A percentile compares a stretch with the other conserved stretches of the same genome.
phyloP scores from a whole-genome alignment of 2,888 invertebrate species.

The Lamproptera curius region DNA sequence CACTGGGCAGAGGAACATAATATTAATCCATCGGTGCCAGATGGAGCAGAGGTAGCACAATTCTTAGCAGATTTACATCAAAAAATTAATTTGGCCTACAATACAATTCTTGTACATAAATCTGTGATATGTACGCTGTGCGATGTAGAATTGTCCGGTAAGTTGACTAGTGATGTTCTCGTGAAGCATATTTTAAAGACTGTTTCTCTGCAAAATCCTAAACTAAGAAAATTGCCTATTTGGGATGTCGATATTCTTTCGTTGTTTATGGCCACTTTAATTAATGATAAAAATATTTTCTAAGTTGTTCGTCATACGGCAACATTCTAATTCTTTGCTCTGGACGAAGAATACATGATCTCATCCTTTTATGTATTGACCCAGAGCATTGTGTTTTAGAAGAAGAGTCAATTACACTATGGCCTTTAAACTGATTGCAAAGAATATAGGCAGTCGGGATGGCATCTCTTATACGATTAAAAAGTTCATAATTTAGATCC shows the following conservation, averaged over 20 bases:
- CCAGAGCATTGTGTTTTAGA: background rate
- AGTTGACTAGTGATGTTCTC: background rate
- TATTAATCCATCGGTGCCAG: no score
- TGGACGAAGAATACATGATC: background rate
- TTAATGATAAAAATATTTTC: background rate
- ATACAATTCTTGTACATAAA: background rate
- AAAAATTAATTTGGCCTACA: no score
- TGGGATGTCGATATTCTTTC: background rate
- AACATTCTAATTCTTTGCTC: background rate
- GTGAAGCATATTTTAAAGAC: background rate
- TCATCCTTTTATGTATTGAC: background rate
- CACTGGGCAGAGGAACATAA: no score
- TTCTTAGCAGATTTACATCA: slow-evolving; percentile 19
- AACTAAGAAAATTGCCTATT: background rate
- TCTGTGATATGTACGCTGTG: background rate
- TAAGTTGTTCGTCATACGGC: background rate
- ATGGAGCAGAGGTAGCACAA: slow-evolving; percentile 13
- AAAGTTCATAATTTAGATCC: slow-evolving; percentile 12
- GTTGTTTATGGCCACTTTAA: background rate
- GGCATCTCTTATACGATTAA: slow-evolving; percentile 18
- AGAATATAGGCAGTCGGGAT: slow-evolving; percentile 24
- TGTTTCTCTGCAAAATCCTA: background rate
- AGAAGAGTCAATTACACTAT: slow-evolving; percentile 14
- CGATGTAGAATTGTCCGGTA: background rate
- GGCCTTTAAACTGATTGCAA: slow-evolving; percentile 25